Evolutionary conservation across 2,113 vertebrate species (phyloP), one percentile per base, ranked within the genome.

Genomic region (Sitta europaea): DNA sequence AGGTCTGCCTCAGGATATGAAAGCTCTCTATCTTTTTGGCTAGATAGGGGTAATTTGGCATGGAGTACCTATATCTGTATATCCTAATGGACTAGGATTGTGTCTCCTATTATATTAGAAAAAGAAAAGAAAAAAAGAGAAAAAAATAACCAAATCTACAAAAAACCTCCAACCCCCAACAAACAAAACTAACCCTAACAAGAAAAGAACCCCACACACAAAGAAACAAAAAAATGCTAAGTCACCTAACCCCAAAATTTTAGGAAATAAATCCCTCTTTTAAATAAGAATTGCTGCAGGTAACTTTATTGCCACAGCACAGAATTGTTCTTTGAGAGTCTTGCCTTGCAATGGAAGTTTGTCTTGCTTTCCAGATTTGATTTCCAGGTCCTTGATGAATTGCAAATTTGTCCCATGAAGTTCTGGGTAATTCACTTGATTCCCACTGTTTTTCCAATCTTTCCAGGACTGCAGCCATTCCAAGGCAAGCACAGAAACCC

Each of bases 401-500:
- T 77, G 36, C 55, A 95, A 70, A 47, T 59, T 24, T 83, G 42
- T 92, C 75, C 54, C 45, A 58, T 62, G 58, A 58, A 76, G 78
- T 81, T 86, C 23, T 83, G 55, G 58, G 55, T 92, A 74, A 91
- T 67, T 83, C 76, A 48, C 50, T 93, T 92, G 82, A 86, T 68
- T 83, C 66, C 50, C 82, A 73, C 54, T 68, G n/a, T n/a, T 93
- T 75, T 86, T 80, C 62, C 54, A 92, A 24, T 5, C 29, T 50
- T 96, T 90, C 78, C 66, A 94, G 72, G 70, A 36, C 70, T 6
- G 15, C 43, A 75, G 42, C 17, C 1, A 0, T 70, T 88, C 82
- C 82, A 90, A 95, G 76, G 75, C 86, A 90, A 94, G 95, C 85
- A 78, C n/a, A 91, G 80, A 91, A 94, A 43, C 29, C 10, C 50